Conservation (phyloP, 2,113 vertebrate genomes). For the Vireo altiloquus region DNA sequence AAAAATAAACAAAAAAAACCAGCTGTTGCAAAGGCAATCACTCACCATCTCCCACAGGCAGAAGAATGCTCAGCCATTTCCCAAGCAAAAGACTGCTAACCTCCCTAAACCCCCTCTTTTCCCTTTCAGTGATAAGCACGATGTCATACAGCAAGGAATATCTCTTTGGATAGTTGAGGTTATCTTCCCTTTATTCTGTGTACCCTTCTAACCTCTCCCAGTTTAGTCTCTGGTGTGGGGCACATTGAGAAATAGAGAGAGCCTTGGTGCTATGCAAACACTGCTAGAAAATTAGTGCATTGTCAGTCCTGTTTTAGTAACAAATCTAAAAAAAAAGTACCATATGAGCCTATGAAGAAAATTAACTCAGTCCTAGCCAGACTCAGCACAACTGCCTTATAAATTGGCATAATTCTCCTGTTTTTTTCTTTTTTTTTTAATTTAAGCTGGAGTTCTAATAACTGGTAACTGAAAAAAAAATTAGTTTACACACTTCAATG, state of each 20-base stretch:
- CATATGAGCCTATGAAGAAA: neutral
- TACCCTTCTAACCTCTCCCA: no score
- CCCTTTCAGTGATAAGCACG: neutral
- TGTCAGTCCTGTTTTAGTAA: neutral
- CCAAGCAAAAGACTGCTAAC: neutral
- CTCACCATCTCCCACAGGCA: neutral
- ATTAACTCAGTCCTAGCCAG: neutral
- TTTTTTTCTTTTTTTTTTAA: neutral
- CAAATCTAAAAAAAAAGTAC: neutral
- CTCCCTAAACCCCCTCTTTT: neutral
- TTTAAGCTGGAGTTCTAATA: neutral
- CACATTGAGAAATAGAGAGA: neutral
- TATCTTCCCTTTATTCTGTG: neutral
- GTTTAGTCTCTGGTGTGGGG: neutral
- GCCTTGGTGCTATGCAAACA: neutral
- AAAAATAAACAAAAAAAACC: rapidly evolving
- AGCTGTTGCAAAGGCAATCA: neutral
- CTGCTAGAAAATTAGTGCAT: neutral
- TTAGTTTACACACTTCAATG: neutral
- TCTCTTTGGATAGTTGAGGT: neutral
- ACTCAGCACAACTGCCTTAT: neutral
- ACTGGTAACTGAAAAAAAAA: neutral
- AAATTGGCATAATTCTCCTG: neutral
- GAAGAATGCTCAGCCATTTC: neutral
- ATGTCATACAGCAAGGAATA: neutral